Evolutionary conservation across 2,888 invertebrate genomes (phyloP).

Genomic region (Aphodius sticticus): DNA sequence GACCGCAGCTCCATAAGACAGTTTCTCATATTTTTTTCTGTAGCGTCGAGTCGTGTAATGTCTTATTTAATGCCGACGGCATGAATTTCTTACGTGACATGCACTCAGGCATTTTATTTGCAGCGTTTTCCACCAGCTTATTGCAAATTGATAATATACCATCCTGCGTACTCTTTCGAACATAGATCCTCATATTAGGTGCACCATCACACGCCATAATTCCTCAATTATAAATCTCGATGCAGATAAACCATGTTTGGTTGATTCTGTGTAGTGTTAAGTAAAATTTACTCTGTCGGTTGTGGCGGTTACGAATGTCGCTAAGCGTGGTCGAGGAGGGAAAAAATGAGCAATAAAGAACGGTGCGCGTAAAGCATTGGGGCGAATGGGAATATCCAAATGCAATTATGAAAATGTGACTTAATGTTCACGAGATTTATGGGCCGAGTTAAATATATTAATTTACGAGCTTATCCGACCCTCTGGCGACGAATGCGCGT

Average conservation of each 20-base stretch:
- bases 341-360: conserved; percentile 29
- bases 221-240: no score
- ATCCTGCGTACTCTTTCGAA: no score
- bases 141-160: no score
- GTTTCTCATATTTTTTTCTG: no score
- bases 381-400: conserved; percentile 50
- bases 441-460: conserved; percentile 60
- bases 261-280: no score
- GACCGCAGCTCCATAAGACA: not conserved
- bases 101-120: no score
- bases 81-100: not conserved
- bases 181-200: no score
- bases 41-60: not conserved
- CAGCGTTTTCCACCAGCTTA: no score
- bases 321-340: conserved; percentile 11
- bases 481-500: not conserved
- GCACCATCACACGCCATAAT: no score
- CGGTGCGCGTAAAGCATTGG: conserved; percentile 12
- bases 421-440: conserved; percentile 61
- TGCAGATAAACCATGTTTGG: no score
- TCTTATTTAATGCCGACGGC: not conserved
- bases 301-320: conserved; percentile 10
- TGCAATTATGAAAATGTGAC: conserved; percentile 62
- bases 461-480: conserved; percentile 53
- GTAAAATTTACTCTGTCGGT: not conserved